Evolutionary conservation across 2,888 invertebrate genomes (phyloP).

Genomic region (Agrilus cyanescens): DNA sequence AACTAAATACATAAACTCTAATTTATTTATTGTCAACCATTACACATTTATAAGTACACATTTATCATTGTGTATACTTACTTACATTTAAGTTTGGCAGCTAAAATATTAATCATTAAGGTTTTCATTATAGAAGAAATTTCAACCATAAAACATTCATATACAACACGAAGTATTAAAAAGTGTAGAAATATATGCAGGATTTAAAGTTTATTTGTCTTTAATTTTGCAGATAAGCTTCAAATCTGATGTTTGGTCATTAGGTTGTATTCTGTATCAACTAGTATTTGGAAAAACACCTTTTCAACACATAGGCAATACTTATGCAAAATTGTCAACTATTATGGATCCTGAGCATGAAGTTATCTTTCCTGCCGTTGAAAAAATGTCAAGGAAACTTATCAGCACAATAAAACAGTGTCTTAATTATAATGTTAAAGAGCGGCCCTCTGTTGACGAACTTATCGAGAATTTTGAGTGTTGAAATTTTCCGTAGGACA

Average conservation of each 20-base stretch:
- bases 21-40: no score
- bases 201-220: background rate
- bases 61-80: no score
- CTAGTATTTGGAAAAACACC: slow-evolving; percentile 85
- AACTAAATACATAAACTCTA: no score
- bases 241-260: slow-evolving; percentile 94
- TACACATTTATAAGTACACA: no score
- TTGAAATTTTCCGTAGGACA: background rate
- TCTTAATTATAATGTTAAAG: slow-evolving; percentile 58
- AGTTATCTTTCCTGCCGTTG: slow-evolving; percentile 58
- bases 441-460: slow-evolving; percentile 62
- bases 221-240: slow-evolving; percentile 58
- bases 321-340: slow-evolving; percentile 62
- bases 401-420: slow-evolving; percentile 58
- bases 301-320: slow-evolving; percentile 68
- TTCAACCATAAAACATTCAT: no score
- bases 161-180: no score
- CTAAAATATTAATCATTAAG: no score
- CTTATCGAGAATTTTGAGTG: slow-evolving; percentile 40
- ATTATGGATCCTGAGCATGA: slow-evolving; percentile 61
- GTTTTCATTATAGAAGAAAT: no score
- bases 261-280: slow-evolving; percentile 92
- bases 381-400: slow-evolving; percentile 46
- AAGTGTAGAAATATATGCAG: no score
- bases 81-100: no score